Conservation (phyloP, 2,888 invertebrate genomes). For the Hydropsyche betteni region DNA sequence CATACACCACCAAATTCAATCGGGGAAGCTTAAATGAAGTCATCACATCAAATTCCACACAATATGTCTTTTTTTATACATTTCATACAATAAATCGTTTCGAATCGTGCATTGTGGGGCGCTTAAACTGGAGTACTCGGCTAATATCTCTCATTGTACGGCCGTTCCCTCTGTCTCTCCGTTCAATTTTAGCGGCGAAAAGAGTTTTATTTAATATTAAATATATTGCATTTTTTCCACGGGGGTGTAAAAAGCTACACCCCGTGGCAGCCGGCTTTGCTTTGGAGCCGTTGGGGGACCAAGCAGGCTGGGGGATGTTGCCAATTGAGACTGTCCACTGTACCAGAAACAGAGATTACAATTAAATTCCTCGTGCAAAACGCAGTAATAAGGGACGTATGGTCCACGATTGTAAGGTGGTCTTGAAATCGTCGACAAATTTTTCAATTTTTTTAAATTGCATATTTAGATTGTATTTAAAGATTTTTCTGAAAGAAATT, state of each 20-base stretch:
- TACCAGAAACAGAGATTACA: constrained; percentile 52
- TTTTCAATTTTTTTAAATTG: too few species aligned
- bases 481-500: too few species aligned
- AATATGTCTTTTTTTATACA: background rate
- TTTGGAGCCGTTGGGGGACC: background rate
- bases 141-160: constrained; percentile 38
- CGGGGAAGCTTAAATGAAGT: too few species aligned
- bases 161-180: constrained; percentile 1
- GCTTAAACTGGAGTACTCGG: constrained; percentile 40
- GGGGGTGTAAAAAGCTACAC: constrained; percentile 43
- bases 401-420: constrained; percentile 19
- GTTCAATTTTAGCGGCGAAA: constrained; percentile 25
- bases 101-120: constrained; percentile 31
- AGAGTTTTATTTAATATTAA: constrained; percentile 49
- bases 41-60: background rate
- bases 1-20: too few species aligned
- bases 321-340: constrained; percentile 48
- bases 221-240: constrained; percentile 50
- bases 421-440: background rate
- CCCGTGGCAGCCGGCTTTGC: constrained; percentile 1
- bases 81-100: constrained; percentile 33
- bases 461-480: too few species aligned
- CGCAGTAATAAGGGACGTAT: constrained; percentile 51
- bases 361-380: constrained; percentile 52
- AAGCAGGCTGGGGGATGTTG: constrained; percentile 29